These are phyloP conservation scores for Synergus itoensis DNA, from an alignment of 2,888 invertebrate species.

Conservation along the genomic window DNA sequence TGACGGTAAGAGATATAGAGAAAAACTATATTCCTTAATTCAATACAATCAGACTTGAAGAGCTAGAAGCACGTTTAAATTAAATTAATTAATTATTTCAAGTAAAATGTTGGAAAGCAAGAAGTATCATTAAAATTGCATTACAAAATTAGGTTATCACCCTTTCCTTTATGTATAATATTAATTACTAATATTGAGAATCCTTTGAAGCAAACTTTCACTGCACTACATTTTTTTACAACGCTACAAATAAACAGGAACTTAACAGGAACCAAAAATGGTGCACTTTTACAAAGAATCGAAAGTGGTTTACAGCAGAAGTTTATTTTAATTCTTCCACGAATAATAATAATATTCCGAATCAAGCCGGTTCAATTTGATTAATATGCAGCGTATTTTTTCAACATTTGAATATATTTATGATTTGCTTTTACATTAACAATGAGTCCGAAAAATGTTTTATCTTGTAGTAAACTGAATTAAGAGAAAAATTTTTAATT, in stretches of 20 bases:
- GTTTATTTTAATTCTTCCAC: not conserved
- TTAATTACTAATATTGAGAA: not conserved
- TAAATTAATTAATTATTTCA: too few relatives aligned
- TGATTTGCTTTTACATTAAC: too few relatives aligned
- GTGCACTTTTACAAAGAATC: not conserved
- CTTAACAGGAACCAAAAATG: not conserved
- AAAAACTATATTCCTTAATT: conserved; percentile 8
- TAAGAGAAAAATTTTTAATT: not conserved
- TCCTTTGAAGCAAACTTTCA: not conserved
- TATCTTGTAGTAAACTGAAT: not conserved
- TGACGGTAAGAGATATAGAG: not conserved
- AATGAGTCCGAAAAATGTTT: not conserved
- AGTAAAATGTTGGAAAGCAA: too few relatives aligned
- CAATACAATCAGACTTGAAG: not conserved
- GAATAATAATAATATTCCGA: not conserved
- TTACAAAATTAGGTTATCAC: not conserved
- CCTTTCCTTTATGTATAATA: not conserved
- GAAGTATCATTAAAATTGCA: not conserved
- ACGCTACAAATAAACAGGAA: too few relatives aligned
- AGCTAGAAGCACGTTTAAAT: not conserved
- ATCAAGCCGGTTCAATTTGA: not conserved
- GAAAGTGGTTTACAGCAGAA: not conserved
- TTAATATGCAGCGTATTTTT: not conserved
- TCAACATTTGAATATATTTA: too few relatives aligned
- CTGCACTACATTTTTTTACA: not conserved